These are phyloP conservation scores for Emmelina monodactyla DNA, from an alignment of 2,888 invertebrate species.

Conservation along the genomic window DNA sequence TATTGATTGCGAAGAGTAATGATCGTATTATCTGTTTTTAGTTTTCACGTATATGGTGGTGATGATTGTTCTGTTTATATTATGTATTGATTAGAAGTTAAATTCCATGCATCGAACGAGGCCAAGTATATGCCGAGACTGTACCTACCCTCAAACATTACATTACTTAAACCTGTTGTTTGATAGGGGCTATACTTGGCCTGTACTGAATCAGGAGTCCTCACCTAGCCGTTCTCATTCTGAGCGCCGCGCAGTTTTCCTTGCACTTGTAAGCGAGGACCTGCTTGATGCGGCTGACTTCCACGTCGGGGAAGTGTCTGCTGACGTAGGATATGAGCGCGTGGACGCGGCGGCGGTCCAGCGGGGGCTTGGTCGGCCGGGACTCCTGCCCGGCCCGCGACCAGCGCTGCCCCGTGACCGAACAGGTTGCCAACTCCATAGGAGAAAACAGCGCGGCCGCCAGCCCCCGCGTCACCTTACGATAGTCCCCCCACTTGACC, in stretches of 20 bases:
- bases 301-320: slow-evolving; percentile 75
- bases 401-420: slow-evolving; percentile 80
- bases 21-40: too few species aligned
- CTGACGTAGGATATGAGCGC: slow-evolving; percentile 80
- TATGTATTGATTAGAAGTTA: too few species aligned
- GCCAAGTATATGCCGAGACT: too few species aligned
- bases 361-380: slow-evolving; percentile 77
- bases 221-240: slow-evolving; percentile 77
- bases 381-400: slow-evolving; percentile 76
- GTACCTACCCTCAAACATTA: too few species aligned
- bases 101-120: too few species aligned
- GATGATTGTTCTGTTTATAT: too few species aligned
- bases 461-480: slow-evolving; percentile 75
- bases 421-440: slow-evolving; percentile 76
- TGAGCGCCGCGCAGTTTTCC: slow-evolving; percentile 77
- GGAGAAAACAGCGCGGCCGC: slow-evolving; percentile 79
- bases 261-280: slow-evolving; percentile 81
- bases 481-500: slow-evolving; percentile 78
- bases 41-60: too few species aligned
- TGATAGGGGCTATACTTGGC: too few species aligned
- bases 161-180: too few species aligned
- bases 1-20: too few species aligned
- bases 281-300: slow-evolving; percentile 79
- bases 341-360: slow-evolving; percentile 76
- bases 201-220: too few species aligned